Evolutionary conservation across 2,888 invertebrate species (phyloP), one percentile per base, ranked within the genome.

Genomic region (Spilarctia lutea): DNA sequence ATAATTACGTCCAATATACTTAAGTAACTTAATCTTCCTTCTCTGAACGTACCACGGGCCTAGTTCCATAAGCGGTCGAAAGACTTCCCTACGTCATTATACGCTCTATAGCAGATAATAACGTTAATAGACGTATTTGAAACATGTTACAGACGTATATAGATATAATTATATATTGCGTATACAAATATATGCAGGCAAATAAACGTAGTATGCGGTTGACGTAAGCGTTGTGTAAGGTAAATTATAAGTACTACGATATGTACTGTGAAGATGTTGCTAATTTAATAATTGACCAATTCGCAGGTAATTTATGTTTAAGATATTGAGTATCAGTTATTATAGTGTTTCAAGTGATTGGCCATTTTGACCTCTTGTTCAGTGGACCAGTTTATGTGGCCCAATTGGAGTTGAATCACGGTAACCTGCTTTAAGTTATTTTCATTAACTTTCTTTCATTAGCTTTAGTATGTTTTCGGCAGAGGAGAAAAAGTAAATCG

Each of bases 61-160:
- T 85, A 85, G 83, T 83, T 78, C 79, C 82, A 83, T 81, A 81
- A 82, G 77, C 77, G 72, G 66, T 79, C 63, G 81, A 80, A 80
- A 83, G 84, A 87, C 84, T 84, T 86, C 81, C 85, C 82, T 82
- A 82, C 81, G 79, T 80, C 77, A 87, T 89, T 87, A 88, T 85
- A 84, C 87, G 82, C 85, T 86, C 87, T 85, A 88, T 88, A 86
- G 82, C 83, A 77, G 81, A 83, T 89, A 87, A 89, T 89, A 76
- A 75, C 82, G 80, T 80, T 88, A 87, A 88, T 87, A 81, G 84
- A 69, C 73, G 81, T 84, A 83, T 86, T 85, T 81, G 79, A 84
- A 83, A 84, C 83, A 82, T 85, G 80, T 84, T 80, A 81, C 78
- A 68, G 65, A 76, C 65, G 68, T 68, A 79, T 79, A 71, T 81